Evolutionary conservation across 2,797 vertebrate genomes (phyloP).

Genomic region (Lerista edwardsae): DNA sequence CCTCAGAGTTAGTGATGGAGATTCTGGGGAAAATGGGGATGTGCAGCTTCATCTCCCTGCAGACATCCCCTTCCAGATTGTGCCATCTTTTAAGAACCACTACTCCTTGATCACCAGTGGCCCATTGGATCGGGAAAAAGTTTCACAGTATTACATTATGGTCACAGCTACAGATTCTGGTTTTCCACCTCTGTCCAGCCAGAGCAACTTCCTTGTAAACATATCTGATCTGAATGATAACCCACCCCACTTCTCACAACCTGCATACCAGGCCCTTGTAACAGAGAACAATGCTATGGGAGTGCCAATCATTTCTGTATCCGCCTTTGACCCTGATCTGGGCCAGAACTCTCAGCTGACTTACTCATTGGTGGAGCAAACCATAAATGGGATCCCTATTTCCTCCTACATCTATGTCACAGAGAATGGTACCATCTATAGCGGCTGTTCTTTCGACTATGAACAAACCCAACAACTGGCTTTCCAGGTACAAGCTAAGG

Average conservation of each 20-base stretch:
- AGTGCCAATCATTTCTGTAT: conserved; percentile 71
- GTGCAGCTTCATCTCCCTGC: conserved; percentile 59
- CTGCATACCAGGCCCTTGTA: conserved; percentile 53
- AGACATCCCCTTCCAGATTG: conserved; percentile 65
- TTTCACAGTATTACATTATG: conserved; percentile 60
- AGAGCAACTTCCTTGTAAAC: conserved; percentile 54
- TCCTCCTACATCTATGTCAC: conserved; percentile 78
- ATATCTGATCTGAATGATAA: conserved; percentile 71
- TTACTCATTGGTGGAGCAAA: conserved; percentile 75
- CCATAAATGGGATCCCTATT: conserved; percentile 70
- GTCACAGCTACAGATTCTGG: conserved; percentile 64
- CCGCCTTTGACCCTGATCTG: conserved; percentile 67
- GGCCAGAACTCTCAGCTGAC: conserved; percentile 68
- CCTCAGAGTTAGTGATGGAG: conserved; percentile 60
- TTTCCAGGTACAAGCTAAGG: conserved; percentile 72
- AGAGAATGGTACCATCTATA: conserved; percentile 77
- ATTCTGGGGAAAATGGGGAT: conserved; percentile 71
- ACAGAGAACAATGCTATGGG: conserved; percentile 69
- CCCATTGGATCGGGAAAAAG: conserved; percentile 64
- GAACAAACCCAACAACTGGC: conserved; percentile 68
- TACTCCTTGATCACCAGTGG: conserved; percentile 70
- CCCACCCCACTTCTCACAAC: conserved; percentile 57
- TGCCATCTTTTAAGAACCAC: conserved; percentile 70
- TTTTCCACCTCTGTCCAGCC: conserved; percentile 51
- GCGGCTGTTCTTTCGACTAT: conserved; percentile 71